Evolutionary conservation across 2,113 vertebrate genomes (phyloP), one percentile per base, ranked within the genome.

Genomic region (Phaethornis superciliosus): DNA sequence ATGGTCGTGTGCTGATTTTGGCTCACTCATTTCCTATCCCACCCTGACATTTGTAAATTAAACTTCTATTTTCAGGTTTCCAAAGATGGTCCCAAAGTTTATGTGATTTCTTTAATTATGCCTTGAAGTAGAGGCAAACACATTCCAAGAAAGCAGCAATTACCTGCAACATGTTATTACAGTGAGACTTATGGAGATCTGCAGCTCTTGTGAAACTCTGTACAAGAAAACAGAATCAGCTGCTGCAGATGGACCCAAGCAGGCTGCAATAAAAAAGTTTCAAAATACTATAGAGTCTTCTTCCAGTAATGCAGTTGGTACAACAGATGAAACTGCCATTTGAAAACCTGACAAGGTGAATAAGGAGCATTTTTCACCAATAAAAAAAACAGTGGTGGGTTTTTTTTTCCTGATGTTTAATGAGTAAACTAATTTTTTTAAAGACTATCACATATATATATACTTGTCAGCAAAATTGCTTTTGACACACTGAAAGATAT

Each of bases 71-170:
- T 98, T 97, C 94, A 96, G 96, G 94, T 97, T 97, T 97, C 91
- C 91, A 97, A 90, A 97, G 85, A 56, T 94, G 67, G 69, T 72
- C 96, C 95, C 89, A 93, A 94, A 95, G 80, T 96, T 96, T 97
- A 96, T 96, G 86, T 59, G 74, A 96, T 96, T 97, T 95, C 97
- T 98, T 96, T 98, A 97, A 98, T 98, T 98, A 97, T 92, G 97
- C 95, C 89, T 85, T 93, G 95, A 97, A 98, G 89, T 91, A 97
- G 75, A 97, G 92, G 95, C 95, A 94, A 94, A 91, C 68, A 59
- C 88, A 85, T 97, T 97, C 92, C 91, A 91, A 72, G 92, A 96
- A 97, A 93, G 97, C 96, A 96, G 62, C 96, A 97, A 98, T 98
- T 98, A 97, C 85, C 96, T 92, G 35, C 32, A 97, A 85, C 86